Evolutionary conservation across 2,888 invertebrate species (phyloP), one percentile per base, ranked within the genome.

Genomic region (Agapostemon virescens): DNA sequence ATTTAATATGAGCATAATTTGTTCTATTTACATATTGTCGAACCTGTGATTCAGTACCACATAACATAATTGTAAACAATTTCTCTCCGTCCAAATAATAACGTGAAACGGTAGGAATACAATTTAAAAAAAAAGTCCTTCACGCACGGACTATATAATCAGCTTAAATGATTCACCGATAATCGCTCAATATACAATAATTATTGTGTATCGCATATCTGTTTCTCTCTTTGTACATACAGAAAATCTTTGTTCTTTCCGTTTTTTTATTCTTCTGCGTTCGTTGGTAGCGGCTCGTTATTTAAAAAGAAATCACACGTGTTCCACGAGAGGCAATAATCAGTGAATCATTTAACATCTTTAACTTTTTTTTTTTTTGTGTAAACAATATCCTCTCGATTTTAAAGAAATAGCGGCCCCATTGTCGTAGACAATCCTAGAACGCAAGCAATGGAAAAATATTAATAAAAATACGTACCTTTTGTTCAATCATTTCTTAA

Each of bases 321-420:
- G n/a, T 78, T 66, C 69, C n/a, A 63, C 33, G 23, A 64, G 85
- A 61, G 84, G 73, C 73, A 77, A 81, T 69, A 76, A 69, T 82
- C 79, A 78, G 68, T 78, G 81, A 86, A 84, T 83, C 82, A 75
- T 81, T 84, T 70, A 79, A 84, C 67, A 82, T 81, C n/a, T n/a
- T n/a, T n/a, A n/a, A n/a, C n/a, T n/a, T 36, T 0, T 58, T 55
- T 61, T 61, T 61, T 63, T 82, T 82, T 61, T 61, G 33, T 68
- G 76, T 63, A 81, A 83, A 87, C 61, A 86, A 84, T 79, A 84
- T 87, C 85, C 69, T 85, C 84, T 83, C 84, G 86, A 85, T 87
- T 92, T 91, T 92, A 92, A 92, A 92, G 92, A 92, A 92, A 92
- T 92, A 92, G 92, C 89, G 92, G 92, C 88, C 92, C 92, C 92